These are phyloP conservation scores for Alligator sinensis DNA, from an alignment of 2,113 vertebrate species.

Conservation along the genomic window DNA sequence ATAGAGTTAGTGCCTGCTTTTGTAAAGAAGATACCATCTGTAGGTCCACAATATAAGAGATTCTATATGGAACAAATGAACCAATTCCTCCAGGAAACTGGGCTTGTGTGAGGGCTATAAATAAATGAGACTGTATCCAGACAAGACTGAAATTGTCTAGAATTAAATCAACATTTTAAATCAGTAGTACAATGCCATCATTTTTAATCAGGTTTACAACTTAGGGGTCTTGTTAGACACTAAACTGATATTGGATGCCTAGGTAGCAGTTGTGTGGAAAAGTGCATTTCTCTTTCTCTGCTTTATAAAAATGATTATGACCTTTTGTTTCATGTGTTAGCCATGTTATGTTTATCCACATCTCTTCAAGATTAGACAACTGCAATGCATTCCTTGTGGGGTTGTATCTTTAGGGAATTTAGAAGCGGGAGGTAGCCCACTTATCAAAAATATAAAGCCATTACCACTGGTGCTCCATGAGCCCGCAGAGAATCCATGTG, in stretches of 20 bases:
- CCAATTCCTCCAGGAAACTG: constrained; percentile 18
- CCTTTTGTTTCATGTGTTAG: constrained; percentile 19
- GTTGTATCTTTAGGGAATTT: constrained; percentile 58
- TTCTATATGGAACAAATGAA: constrained; percentile 27
- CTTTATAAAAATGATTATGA: not conserved
- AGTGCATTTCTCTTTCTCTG: not conserved
- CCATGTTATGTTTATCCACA: not conserved
- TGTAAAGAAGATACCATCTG: constrained; percentile 59
- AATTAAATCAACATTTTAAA: constrained; percentile 10
- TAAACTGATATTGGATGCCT: not conserved
- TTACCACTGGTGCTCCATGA: constrained; percentile 34
- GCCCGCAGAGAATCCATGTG: constrained; percentile 13
- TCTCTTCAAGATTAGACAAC: constrained; percentile 32
- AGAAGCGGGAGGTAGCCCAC: not conserved
- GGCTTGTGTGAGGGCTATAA: not conserved
- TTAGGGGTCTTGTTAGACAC: not conserved
- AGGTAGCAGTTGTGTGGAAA: constrained; percentile 5
- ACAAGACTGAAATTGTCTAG: not conserved
- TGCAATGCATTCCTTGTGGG: constrained; percentile 13
- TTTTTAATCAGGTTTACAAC: not conserved
- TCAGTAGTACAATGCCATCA: not conserved
- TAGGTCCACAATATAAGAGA: constrained; percentile 54
- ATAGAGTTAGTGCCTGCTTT: constrained; percentile 52
- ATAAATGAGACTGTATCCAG: not conserved
- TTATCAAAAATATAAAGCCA: constrained; percentile 39